Percentiles rank a stretch among this genome's conserved stretches.
Conservation (phyloP, 2,797 vertebrate genomes). For the Tarsius wallacei region DNA sequence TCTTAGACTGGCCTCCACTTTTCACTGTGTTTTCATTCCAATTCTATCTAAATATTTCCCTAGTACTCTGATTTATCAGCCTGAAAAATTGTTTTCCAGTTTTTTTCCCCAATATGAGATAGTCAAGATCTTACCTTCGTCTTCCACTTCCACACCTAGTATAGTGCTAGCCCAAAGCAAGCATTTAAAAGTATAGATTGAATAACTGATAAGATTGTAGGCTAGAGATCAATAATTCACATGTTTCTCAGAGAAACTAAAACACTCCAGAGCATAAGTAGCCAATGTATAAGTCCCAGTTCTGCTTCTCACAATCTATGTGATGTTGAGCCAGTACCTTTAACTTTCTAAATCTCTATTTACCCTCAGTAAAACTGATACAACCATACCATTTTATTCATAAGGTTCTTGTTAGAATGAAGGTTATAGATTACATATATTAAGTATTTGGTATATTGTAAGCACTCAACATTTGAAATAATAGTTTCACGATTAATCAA, state of each 20-base stretch:
- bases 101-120: background rate
- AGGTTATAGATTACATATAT: background rate
- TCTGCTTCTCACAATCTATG: background rate
- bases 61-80: background rate
- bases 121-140: background rate
- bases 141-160: background rate
- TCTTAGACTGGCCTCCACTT: background rate
- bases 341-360: background rate
- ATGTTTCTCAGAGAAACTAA: background rate
- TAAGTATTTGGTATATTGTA: background rate
- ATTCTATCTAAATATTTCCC: background rate
- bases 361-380: conserved; percentile 12
- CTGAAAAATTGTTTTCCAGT: background rate
- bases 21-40: background rate
- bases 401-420: background rate
- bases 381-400: background rate
- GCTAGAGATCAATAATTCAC: background rate
- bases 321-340: background rate
- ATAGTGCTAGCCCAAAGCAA: background rate
- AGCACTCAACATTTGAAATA: background rate
- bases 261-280: background rate
- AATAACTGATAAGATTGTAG: background rate
- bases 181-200: background rate
- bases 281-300: background rate
- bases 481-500: background rate